Evolutionary conservation across 2,888 invertebrate species (phyloP).

Genomic region (Mesoligia furuncula): DNA sequence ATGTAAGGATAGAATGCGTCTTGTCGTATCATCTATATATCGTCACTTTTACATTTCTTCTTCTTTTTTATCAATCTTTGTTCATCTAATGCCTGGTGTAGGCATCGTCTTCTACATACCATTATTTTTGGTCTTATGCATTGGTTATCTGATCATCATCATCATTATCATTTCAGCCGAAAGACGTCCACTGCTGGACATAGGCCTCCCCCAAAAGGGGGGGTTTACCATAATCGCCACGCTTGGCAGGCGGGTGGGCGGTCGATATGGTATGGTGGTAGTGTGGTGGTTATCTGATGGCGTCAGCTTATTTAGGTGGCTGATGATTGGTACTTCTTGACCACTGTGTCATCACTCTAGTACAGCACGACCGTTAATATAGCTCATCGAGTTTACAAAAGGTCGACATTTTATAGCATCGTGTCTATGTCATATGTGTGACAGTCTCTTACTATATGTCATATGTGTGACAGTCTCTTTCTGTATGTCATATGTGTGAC

Average conservation of each 20-base stretch:
- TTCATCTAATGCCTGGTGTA: background rate
- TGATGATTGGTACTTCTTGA: background rate
- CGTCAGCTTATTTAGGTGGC: background rate
- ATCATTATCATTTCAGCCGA: too few relatives aligned
- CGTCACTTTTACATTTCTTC: background rate
- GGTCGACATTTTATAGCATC: background rate
- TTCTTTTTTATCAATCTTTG: background rate
- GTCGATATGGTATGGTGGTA: too few relatives aligned
- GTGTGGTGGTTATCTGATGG: background rate
- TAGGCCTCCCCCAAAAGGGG: too few relatives aligned
- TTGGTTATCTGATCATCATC: background rate
- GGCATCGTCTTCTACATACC: background rate
- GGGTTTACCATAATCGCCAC: too few relatives aligned
- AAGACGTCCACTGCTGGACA: too few relatives aligned
- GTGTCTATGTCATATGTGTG: too few relatives aligned
- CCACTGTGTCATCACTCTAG: background rate
- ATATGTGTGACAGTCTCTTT: too few relatives aligned
- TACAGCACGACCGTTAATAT: background rate
- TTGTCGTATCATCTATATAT: background rate
- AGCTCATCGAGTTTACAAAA: background rate
- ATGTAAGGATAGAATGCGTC: background rate
- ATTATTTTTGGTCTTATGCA: background rate
- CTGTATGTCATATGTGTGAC: too few relatives aligned
- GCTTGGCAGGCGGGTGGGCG: too few relatives aligned
- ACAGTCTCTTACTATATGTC: too few relatives aligned